Percentiles rank a stretch among this genome's conserved stretches.
Evolutionary conservation across 2,113 vertebrate genomes (phyloP).

Genomic region (Ia io): DNA sequence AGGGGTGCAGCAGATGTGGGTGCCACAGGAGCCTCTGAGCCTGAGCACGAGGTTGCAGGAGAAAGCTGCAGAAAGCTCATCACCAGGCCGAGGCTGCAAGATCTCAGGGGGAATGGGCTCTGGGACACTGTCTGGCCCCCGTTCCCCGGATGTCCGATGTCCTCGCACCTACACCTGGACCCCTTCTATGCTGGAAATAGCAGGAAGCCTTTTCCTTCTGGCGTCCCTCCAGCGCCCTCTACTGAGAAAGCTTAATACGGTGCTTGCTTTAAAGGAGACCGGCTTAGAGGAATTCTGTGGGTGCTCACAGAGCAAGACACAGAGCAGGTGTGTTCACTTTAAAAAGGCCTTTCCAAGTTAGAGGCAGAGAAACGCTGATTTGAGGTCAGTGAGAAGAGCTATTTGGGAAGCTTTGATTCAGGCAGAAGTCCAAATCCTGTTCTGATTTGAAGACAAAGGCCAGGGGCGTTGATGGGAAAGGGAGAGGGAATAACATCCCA

Average conservation of each 20-base stretch:
- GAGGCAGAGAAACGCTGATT: not conserved
- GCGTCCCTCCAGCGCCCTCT: constrained; percentile 18
- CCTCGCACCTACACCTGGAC: not conserved
- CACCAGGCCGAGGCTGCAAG: not conserved
- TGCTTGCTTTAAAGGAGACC: not conserved
- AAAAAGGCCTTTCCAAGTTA: too few relatives aligned
- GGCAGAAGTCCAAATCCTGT: not conserved
- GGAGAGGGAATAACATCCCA: rapidly evolving
- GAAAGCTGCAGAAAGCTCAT: not conserved
- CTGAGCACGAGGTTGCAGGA: rapidly evolving
- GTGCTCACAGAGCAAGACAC: rapidly evolving
- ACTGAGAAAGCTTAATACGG: not conserved
- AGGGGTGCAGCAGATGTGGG: rapidly evolving
- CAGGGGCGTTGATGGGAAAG: not conserved
- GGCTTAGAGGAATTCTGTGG: rapidly evolving
- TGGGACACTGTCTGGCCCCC: too few relatives aligned
- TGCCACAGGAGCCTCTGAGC: not conserved
- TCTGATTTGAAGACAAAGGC: not conserved
- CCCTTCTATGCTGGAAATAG: rapidly evolving
- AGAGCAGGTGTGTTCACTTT: rapidly evolving
- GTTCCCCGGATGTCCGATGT: rapidly evolving
- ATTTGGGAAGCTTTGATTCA: not conserved
- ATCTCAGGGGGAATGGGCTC: too few relatives aligned
- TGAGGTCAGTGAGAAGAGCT: not conserved
- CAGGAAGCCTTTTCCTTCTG: not conserved